A percentile compares a stretch with the other conserved stretches of the same genome.
Conservation (phyloP, 2,113 vertebrate genomes). For the Microtus oregoni region DNA sequence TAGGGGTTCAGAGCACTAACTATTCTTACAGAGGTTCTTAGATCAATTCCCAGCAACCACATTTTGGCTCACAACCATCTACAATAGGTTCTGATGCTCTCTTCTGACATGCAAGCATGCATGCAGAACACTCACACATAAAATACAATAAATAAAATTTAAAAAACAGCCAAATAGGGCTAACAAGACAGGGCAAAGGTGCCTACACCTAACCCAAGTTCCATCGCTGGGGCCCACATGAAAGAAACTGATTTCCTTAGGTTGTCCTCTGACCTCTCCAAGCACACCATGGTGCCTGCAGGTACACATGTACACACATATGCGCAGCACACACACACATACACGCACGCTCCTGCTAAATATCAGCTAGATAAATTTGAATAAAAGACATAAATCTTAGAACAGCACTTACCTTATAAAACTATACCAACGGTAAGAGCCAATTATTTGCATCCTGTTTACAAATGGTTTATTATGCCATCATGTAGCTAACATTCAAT, state of each 20-base stretch:
- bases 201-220: too few species aligned
- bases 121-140: background rate
- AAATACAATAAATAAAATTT: background rate
- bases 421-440: background rate
- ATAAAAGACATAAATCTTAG: background rate
- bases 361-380: background rate
- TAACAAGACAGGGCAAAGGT: background rate
- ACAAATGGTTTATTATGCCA: background rate
- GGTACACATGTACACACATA: too few species aligned
- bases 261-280: background rate
- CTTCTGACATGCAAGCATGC: background rate
- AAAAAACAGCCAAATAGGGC: background rate
- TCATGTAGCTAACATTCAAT: background rate
- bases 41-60: background rate
- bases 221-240: background rate
- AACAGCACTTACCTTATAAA: slow-evolving; percentile 12
- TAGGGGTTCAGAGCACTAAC: background rate
- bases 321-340: background rate
- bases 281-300: background rate
- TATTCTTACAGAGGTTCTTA: background rate
- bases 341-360: background rate
- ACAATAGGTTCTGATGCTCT: background rate
- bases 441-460: background rate
- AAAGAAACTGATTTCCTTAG: background rate
- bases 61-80: background rate